Evolutionary conservation across 2,888 invertebrate species (phyloP).

Genomic region (Buathra laborator): DNA sequence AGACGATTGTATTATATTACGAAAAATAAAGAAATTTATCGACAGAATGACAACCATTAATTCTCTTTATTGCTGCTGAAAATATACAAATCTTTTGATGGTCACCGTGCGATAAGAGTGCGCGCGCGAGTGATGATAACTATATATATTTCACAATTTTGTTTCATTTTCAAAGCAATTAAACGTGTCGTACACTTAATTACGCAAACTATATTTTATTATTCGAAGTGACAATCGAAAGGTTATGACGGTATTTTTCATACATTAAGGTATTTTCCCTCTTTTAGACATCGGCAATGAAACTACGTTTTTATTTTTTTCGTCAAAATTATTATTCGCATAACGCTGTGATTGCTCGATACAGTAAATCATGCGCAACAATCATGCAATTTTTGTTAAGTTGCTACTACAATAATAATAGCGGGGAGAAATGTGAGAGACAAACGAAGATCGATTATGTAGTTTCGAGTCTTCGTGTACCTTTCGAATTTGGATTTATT

Average conservation of each 20-base stretch:
- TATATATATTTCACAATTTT: conserved; percentile 44
- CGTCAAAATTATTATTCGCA: neutral
- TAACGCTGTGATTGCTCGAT: neutral
- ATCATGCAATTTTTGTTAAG: neutral
- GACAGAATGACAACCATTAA: conserved; percentile 54
- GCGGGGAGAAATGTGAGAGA: conserved; percentile 13
- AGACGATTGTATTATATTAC: neutral
- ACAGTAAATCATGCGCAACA: conserved; percentile 4
- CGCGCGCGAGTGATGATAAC: conserved; percentile 33
- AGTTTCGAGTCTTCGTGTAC: neutral
- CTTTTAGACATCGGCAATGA: neutral
- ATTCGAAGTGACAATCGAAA: conserved; percentile 10
- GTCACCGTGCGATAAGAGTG: conserved; percentile 61
- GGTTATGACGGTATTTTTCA: neutral
- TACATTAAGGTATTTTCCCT: neutral
- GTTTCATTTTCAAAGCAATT: conserved; percentile 24
- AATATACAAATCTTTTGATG: conserved; percentile 76
- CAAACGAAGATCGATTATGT: conserved; percentile 8
- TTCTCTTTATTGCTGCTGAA: conserved; percentile 78
- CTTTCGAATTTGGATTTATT: conserved; percentile 36
- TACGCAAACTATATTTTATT: conserved; percentile 2
- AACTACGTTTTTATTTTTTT: neutral
- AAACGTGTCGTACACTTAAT: conserved; percentile 27
- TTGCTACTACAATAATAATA: neutral
- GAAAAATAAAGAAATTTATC: conserved; percentile 5